Conservation (phyloP, 2,888 invertebrate genomes). For the Drosophila nr. medialis region DNA sequence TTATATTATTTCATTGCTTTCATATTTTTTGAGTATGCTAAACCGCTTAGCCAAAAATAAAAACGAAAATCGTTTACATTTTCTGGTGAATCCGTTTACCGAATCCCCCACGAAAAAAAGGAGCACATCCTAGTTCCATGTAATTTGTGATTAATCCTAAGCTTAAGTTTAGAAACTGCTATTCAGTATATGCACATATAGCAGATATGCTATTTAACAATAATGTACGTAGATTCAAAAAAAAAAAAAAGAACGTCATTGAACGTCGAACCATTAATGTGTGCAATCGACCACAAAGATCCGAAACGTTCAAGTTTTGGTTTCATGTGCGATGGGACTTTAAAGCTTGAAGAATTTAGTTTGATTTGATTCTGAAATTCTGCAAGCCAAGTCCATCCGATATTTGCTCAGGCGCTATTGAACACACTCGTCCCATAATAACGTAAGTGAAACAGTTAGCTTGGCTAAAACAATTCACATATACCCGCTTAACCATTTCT, state of each 20-base stretch:
- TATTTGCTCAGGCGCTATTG: not conserved
- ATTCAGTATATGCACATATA: not conserved
- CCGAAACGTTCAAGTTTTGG: constrained; percentile 31
- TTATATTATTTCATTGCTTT: constrained; percentile 17
- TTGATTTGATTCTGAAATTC: constrained; percentile 52
- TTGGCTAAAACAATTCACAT: not conserved
- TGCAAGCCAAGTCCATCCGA: constrained; percentile 64
- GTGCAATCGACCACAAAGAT: constrained; percentile 77
- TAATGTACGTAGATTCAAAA: not conserved
- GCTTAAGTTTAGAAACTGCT: not conserved
- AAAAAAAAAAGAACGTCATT: constrained; percentile 60
- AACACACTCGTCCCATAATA: constrained; percentile 11
- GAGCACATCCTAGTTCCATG: not conserved
- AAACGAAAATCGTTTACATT: not conserved
- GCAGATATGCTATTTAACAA: not conserved
- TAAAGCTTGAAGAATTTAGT: constrained; percentile 66
- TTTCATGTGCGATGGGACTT: constrained; percentile 40
- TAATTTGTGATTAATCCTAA: not conserved
- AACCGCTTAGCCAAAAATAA: constrained; percentile 1
- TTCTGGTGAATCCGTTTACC: constrained; percentile 1
- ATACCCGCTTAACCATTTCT: constrained; percentile 28
- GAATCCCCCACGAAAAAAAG: not conserved
- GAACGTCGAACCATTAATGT: constrained; percentile 85
- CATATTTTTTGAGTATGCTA: constrained; percentile 12
- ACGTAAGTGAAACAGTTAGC: constrained; percentile 53